Evolutionary conservation across 2,797 vertebrate genomes (phyloP), one percentile per base, ranked within the genome.

Genomic region (Malurus splendens): DNA sequence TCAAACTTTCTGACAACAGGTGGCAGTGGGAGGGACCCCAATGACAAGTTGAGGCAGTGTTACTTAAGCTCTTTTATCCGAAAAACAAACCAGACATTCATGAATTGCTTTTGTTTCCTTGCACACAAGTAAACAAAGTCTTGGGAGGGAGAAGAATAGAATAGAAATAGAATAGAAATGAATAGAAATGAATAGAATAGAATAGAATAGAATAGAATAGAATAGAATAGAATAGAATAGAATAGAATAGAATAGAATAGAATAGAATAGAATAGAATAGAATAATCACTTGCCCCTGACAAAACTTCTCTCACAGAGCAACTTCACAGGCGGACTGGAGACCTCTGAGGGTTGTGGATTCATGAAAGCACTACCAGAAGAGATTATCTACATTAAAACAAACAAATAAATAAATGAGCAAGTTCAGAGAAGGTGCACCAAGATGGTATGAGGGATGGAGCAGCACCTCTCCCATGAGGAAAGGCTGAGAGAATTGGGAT

Each of bases 261-360:
- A 36, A 10, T 10, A 36, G 36, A 36, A 10, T 10, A 36, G 36
- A 22, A 23, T 5, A 14, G 64, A 20, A 3, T 9, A 18, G 41
- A 23, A 28, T 1, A 12, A 10, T 0, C 42, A 20, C 8, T 9
- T 19, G 22, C 9, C 39, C 66, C 19, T 30, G 22, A 16, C 13
- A 33, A 48, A 44, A 18, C 14, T 1, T 8, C 44, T 11, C 23
- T 56, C 5, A 14, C n/a, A 11, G 19, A 51, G 14, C 18, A 62
- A 28, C 6, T 42, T 4, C 7, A 1, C 18, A 44, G 44, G 2
- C 2, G 7, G 20, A 15, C 0, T 23, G 47, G 1, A 0, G 45
- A 32, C 11, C 22, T 1, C 57, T 12, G 13, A 57, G 36, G 24
- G 12, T 20, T 8, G 10, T 27, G 3, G 23, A 27, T 11, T 41